Base-by-base conservation (phyloP, 2,113 vertebrate genomes). In the Bujurquina vittata region DNA sequence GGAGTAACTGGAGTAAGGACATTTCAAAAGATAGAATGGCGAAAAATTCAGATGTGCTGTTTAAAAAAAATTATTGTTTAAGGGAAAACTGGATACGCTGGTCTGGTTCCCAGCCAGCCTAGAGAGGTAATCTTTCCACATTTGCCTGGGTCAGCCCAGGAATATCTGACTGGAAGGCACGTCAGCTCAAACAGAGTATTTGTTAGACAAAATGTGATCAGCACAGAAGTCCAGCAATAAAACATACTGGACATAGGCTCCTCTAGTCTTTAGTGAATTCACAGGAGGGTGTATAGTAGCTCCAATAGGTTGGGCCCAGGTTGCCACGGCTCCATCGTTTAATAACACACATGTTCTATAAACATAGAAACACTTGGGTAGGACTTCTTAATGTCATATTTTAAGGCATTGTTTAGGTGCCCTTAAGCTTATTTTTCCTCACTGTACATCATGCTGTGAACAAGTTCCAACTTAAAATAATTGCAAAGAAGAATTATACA, bases 1-100 rank as follows among this genome's bases (percentile, higher is more conserved):
- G 33, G 59, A 63, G 22, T 69, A 18, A 69, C 86, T 78, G 59
- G 52, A 81, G 60, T 40, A 73, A 54, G 17, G 17, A 52, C 63
- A 54, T 35, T 77, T 85, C 37, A 75, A 79, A 52, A 61, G 33
- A 40, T 54, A 10, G 55, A 69, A 79, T 56, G 22, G 15, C 37
- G n/a, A 18, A 7, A 72, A 67, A 78, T 23, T 22, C 11, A 43
- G 15, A 65, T 23, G 40, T 43, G 40, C 7, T 43, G 23, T 69
- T 52, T 49, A 29, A 49, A 49, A 49, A 49, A 67, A 29, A 49
- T 69, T 2, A 69, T 20, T 29, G 10, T 52, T 69, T 29, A 5
- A 8, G 5, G 23, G 15, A 69, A 49, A 46, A 18, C 15, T 49
- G 23, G 63, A 49, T 67, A 18, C 1, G 26, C 40, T 49, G 63